Base-by-base conservation (phyloP, 2,113 vertebrate genomes). In the Manacus vitellinus region DNA sequence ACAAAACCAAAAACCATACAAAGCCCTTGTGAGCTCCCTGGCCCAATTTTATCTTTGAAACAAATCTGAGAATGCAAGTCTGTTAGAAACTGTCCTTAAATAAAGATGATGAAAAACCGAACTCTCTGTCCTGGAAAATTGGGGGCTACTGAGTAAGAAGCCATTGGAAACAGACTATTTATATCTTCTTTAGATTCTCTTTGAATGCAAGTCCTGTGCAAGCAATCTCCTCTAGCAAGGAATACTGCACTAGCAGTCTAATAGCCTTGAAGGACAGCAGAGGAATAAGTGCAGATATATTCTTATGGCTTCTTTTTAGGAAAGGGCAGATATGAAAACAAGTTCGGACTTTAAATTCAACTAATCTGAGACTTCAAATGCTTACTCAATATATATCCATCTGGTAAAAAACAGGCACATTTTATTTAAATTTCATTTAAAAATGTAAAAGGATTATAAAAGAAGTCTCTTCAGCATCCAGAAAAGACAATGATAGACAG, bases 181-280 rank as follows among this genome's bases (percentile, higher is more conserved):
- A 24, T 85, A 56, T 73, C 61, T 94, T 79, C 78, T 85, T 74
- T 70, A 47, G 12, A 54, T 85, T 84, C 33, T 70, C 52, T 94
- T 95, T 79, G 82, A 90, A 74, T 92, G 66, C 80, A 71, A 85
- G 87, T 62, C 82, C 82, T 85, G 68, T 75, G 41, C 78, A 85
- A 68, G 68, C 63, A 73, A 31, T 86, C 80, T 80, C 31, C 18
- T 76, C 65, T 41, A 47, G 79, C 46, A n/a, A 94, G 81, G 39
- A 92, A 54, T 58, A 25, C 8, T 62, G 46, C 9, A 22, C 3
- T 9, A 76, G 47, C 33, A 66, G 55, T 41, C 80, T 63, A 58
- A 88, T 44, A 65, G 46, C 75, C 28, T 67, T 86, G 88, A 92
- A 93, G 77, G 67, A 71, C 54, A 88, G 54, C 56, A 67, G 10